Conservation (phyloP, 2,888 invertebrate genomes). For the Campoplex capitator region DNA sequence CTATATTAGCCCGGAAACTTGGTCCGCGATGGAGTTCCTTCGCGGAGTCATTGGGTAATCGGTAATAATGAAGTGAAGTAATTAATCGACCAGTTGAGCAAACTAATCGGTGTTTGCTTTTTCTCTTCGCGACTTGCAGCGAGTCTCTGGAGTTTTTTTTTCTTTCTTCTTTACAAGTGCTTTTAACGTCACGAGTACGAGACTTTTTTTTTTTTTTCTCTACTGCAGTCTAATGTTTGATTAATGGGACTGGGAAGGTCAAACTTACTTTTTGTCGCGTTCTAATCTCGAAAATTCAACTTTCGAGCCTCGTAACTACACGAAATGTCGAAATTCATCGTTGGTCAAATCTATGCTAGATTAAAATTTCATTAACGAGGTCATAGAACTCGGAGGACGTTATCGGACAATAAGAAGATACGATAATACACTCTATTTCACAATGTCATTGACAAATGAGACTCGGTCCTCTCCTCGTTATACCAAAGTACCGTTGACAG, state of each 20-base stretch:
- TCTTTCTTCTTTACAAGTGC: not conserved
- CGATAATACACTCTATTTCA: not conserved
- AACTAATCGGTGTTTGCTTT: constrained; percentile 7
- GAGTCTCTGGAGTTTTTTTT: not conserved
- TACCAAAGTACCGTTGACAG: not conserved
- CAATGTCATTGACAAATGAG: constrained; percentile 15
- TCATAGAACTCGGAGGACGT: not conserved
- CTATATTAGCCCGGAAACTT: constrained; percentile 28
- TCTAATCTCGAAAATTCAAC: not conserved
- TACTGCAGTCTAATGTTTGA: not conserved
- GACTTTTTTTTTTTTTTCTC: not conserved
- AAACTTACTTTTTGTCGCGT: not conserved
- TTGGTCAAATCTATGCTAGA: not conserved
- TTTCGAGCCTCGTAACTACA: not conserved
- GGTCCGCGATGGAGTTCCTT: constrained; percentile 7
- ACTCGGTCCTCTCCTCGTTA: not conserved
- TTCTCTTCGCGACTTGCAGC: not conserved
- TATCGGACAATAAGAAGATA: not conserved
- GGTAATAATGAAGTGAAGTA: constrained; percentile 15
- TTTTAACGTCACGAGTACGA: not conserved
- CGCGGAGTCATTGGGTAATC: constrained; percentile 16
- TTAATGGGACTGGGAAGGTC: not conserved
- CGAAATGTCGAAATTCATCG: not conserved
- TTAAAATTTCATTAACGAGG: not conserved
- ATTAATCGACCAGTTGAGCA: constrained; percentile 11